Evolutionary conservation across 1,140 invertebrate species (phyloP), one percentile per base, ranked within the genome.

Genomic region (Drosophila guanche): DNA sequence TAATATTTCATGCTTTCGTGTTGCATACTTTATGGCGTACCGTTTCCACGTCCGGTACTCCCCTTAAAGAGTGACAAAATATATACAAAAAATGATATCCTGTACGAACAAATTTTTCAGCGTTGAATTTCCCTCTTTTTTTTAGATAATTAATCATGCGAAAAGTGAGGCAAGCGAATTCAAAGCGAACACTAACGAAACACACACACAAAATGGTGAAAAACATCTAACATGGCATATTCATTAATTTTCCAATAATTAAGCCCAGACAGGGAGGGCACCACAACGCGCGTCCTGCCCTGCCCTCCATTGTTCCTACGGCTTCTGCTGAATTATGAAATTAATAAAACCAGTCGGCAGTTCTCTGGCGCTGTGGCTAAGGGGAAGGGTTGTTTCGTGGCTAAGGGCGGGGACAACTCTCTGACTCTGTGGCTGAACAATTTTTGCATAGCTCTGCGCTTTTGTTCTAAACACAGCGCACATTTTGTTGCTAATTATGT

Each of bases 231-330:
- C 69, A 83, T 68, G 81, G 78, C 83, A 75, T 69, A 75, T 86
- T 86, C 78, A 86, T 86, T 86, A 86, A 86, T 86, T 86, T 86
- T 86, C 83, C 74, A 88, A 86, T 86, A 86, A 86, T 86, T 88
- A 88, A 86, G 83, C 74, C 48, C 52, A 76, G 46, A 69, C 52
- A 66, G 40, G 23, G 20, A 47, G 48, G 54, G 55, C 58, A 52
- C 52, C 45, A 27, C 33, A 33, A 33, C 8, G 10, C 3, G 46
- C 33, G 55, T 41, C 46, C 41, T 4, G 37, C 23, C 23, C 37
- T 4, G 7, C 12, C n/a, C 8, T 33, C 42, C 45, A 68, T 76
- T 76, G 57, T 71, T 58, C 27, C 63, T 50, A 56, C 61, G 47
- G 73, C 55, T 52, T 43, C 54, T 47, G 53, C 57, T 88, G 78